Conservation (phyloP, 2,797 vertebrate species). For the Phylloscopus collybita region DNA sequence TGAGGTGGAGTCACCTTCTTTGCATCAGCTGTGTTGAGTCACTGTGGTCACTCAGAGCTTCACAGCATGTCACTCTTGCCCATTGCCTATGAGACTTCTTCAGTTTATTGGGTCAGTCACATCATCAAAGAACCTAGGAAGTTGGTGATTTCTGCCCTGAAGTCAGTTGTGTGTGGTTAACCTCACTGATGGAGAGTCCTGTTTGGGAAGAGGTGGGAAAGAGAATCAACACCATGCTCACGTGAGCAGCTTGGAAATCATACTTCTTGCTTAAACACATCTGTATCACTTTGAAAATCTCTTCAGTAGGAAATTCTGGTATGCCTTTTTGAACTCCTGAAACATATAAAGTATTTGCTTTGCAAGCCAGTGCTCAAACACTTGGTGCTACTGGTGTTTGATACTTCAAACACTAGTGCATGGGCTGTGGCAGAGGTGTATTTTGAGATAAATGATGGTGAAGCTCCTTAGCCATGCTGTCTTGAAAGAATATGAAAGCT, state of each 20-base stretch:
- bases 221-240: neutral
- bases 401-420: neutral
- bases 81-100: neutral
- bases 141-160: neutral
- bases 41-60: neutral
- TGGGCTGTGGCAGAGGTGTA: neutral
- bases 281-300: neutral
- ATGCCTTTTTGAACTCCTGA: neutral
- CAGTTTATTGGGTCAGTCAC: neutral
- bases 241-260: neutral
- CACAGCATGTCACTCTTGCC: neutral
- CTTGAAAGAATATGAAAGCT: neutral
- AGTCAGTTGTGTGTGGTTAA: neutral
- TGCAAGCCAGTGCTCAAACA: neutral
- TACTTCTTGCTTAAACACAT: neutral
- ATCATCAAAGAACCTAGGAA: neutral
- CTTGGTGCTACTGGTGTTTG: neutral
- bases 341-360: neutral
- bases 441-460: neutral
- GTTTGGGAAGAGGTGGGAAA: neutral
- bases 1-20: neutral
- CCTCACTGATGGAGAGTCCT: neutral
- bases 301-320: neutral
- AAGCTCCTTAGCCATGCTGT: neutral
- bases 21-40: neutral